phyloP scores from a whole-genome alignment of 2,888 invertebrate species.

The Subacronicta megacephala region DNA sequence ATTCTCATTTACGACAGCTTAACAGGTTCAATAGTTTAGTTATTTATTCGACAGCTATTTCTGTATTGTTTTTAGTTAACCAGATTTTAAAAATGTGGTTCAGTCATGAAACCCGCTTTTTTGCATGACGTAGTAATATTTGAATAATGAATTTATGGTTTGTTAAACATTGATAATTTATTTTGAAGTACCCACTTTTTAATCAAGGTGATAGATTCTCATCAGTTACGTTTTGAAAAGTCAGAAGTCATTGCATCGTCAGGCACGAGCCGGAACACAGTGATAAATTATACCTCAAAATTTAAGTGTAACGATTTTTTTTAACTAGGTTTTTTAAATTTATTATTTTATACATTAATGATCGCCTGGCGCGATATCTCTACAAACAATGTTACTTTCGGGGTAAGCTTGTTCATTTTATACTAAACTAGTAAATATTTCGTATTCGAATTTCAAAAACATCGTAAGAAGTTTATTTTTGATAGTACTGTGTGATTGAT shows the following conservation, averaged over 20 bases:
- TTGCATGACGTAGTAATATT: too few relatives aligned
- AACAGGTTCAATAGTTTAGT: not conserved
- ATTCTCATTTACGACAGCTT: not conserved
- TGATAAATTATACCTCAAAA: conserved; percentile 54
- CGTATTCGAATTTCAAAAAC: not conserved
- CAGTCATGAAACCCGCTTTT: too few relatives aligned
- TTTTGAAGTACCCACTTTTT: conserved; percentile 61
- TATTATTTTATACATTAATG: conserved; percentile 61
- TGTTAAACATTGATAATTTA: conserved; percentile 1
- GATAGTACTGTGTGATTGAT: too few relatives aligned
- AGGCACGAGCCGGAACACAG: conserved; percentile 74
- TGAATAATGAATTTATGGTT: not conserved
- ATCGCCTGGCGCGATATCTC: conserved; percentile 55
- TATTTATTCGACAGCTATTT: not conserved
- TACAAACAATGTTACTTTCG: conserved; percentile 75
- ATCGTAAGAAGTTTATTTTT: too few relatives aligned
- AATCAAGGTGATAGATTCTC: conserved; percentile 15
- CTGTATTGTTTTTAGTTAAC: too few relatives aligned
- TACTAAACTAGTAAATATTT: not conserved
- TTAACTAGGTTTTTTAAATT: conserved; percentile 29
- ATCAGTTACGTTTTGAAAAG: conserved; percentile 60
- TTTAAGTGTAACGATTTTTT: conserved; percentile 64
- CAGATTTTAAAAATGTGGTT: too few relatives aligned
- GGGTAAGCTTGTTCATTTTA: conserved; percentile 68
- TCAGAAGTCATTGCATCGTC: conserved; percentile 72